A percentile compares a stretch with the other conserved stretches of the same genome.
Conservation (phyloP, 2,888 invertebrate species). For the Synergus japonicus region DNA sequence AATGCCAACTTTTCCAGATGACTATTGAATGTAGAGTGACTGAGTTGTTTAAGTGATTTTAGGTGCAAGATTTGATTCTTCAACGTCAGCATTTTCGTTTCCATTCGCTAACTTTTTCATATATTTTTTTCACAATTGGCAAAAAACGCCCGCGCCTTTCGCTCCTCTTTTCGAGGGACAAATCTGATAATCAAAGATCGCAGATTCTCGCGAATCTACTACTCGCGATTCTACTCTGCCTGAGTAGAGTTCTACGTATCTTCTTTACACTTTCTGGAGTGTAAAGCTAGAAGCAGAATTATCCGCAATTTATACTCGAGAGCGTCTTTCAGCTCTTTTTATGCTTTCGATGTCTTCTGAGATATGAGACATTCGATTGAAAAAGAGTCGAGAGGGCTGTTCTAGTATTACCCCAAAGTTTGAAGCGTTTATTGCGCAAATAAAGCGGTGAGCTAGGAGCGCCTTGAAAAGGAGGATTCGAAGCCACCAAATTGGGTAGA, state of each 20-base stretch:
- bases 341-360: slow-evolving; percentile 68
- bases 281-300: slow-evolving; percentile 18
- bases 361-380: slow-evolving; percentile 65
- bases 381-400: slow-evolving; percentile 69
- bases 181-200: slow-evolving; percentile 18
- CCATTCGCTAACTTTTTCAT: slow-evolving; percentile 11
- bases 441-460: slow-evolving; percentile 67
- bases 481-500: slow-evolving; percentile 60
- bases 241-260: slow-evolving; percentile 33
- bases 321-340: slow-evolving; percentile 68
- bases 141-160: not conserved
- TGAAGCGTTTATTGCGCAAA: slow-evolving; percentile 72
- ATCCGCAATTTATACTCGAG: slow-evolving; percentile 33
- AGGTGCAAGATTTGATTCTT: slow-evolving; percentile 17
- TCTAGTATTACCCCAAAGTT: slow-evolving; percentile 70
- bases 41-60: not conserved
- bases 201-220: not conserved
- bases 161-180: not conserved
- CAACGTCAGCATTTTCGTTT: slow-evolving; percentile 3
- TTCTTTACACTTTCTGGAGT: slow-evolving; percentile 2
- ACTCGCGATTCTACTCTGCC: slow-evolving; percentile 16
- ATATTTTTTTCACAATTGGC: slow-evolving; percentile 1
- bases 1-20: not conserved
- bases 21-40: not conserved
- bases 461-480: slow-evolving; percentile 55